Conservation (phyloP, 1,140 invertebrate species). For the Papilio machaon region DNA sequence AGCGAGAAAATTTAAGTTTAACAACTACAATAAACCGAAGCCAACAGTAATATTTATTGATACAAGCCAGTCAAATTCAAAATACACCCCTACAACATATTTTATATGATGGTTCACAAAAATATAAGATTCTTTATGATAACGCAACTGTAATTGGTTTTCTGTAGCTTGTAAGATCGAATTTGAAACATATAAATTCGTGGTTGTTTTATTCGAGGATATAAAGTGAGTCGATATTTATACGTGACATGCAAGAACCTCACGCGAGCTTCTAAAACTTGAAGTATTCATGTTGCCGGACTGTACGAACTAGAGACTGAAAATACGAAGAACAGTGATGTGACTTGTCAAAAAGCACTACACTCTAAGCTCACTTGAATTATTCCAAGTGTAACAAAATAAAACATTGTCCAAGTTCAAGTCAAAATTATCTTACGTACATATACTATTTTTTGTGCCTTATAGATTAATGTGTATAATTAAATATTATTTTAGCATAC, state of each 20-base stretch:
- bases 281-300: constrained; percentile 53
- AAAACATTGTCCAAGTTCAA: not conserved
- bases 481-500: not conserved
- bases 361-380: not conserved
- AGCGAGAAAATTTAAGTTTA: not conserved
- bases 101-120: not conserved
- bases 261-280: constrained; percentile 46
- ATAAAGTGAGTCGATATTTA: constrained; percentile 40
- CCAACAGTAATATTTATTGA: not conserved
- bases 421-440: not conserved
- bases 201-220: constrained; percentile 12
- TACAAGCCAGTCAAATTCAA: not conserved
- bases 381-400: not conserved
- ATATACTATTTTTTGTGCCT: not conserved
- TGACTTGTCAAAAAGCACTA: constrained; percentile 16
- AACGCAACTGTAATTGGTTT: constrained; percentile 11
- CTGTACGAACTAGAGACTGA: constrained; percentile 51
- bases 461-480: not conserved
- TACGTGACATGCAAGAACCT: constrained; percentile 44
- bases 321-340: constrained; percentile 45
- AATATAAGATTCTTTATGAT: constrained; percentile 18
- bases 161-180: not conserved
- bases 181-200: constrained; percentile 20
- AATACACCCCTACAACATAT: not conserved
- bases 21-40: not conserved